These are phyloP conservation scores for Microtus montanus DNA, from an alignment of 2,113 vertebrate species.

Conservation along the genomic window DNA sequence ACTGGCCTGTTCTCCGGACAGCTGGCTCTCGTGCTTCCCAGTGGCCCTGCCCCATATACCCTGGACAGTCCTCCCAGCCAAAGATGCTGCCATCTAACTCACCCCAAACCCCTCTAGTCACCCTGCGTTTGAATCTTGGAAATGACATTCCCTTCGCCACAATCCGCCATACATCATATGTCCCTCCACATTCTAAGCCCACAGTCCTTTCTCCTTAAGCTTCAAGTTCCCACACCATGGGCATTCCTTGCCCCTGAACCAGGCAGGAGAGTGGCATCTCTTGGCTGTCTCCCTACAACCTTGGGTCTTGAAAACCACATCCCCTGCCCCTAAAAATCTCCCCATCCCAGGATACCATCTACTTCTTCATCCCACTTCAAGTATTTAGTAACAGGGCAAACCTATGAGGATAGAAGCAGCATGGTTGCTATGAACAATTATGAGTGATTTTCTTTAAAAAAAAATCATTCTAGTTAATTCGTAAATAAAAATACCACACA, in stretches of 20 bases:
- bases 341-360: too few species aligned
- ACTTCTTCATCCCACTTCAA: not conserved
- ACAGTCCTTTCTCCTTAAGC: not conserved
- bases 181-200: not conserved
- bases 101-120: not conserved
- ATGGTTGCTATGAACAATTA: not conserved
- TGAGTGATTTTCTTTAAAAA: not conserved
- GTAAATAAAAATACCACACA: not conserved
- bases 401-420: not conserved
- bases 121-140: not conserved
- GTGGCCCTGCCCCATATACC: not conserved
- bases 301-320: not conserved
- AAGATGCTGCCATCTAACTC: not conserved
- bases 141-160: not conserved
- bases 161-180: too few species aligned
- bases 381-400: not conserved
- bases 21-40: too few species aligned
- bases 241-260: not conserved
- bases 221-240: not conserved
- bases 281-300: too few species aligned
- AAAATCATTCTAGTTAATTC: not conserved
- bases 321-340: not conserved
- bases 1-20: not conserved
- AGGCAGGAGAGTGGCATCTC: not conserved
- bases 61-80: not conserved